Base-by-base conservation (phyloP, 2,888 invertebrate genomes). In the Colletes collaris region DNA sequence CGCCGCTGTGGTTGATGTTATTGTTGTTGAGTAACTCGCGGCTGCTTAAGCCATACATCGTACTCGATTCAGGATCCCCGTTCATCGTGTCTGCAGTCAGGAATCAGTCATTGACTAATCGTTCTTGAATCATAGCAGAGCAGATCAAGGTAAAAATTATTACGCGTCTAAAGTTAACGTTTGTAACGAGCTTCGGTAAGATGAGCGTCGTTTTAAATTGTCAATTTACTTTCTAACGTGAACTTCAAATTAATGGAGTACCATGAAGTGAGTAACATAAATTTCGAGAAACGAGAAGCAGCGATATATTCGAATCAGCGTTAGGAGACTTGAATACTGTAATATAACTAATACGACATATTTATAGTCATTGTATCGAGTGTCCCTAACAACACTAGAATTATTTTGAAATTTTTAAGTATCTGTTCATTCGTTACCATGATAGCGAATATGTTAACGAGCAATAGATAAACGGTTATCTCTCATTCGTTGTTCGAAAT, bases 1-100 rank as follows among this genome's bases (percentile, higher is more conserved):
- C 90, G 76, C 88, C 90, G 80, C 80, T 83, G 66, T 85, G 77
- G 75, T 75, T 81, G 83, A 88, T 88, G 86, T 88, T 87, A 67
- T 86, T 86, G 67, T 87, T 83, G 79, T 82, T 83, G 79, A 80
- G 75, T 37, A 84, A 60, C 60, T 87, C 85, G 55, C 78, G 81
- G 58, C 77, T 84, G 59, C 53, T 79, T 35, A 79, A 63, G 40
- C 73, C 81, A 69, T 84, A 67, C 69, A 79, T 79, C 70, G 70
- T 62, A 44, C 78, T 85, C 64, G 66, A 79, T 37, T 82, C 76
- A 62, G 74, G 67, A 59, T 81, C 76, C 70, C 76, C 67, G 72
- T 77, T 79, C 81, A 58, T 40, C 64, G 69, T 60, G 75, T 85
- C 86, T 86, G 72, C 74, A 60, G 64, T 67, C 79, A 86, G 77